Evolutionary conservation across 2,113 vertebrate genomes (phyloP), one percentile per base, ranked within the genome.

Genomic region (Rhipidura dahli): DNA sequence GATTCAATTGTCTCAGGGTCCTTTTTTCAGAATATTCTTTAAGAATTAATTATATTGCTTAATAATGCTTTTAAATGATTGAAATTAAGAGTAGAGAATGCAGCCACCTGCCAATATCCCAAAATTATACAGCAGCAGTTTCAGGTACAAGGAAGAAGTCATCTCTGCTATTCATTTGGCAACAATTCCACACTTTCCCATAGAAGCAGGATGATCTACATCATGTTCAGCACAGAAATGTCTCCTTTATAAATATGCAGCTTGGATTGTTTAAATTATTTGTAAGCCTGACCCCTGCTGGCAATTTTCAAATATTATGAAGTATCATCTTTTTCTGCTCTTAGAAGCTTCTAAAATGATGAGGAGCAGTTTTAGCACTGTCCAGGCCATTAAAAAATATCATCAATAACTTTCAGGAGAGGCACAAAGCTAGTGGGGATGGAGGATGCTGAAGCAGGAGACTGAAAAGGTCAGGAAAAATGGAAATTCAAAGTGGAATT

Each of bases 271-370:
- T 88, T 93, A 94, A 96, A 95, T 90, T 93, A 97, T 86, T 96
- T 93, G 93, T 96, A 96, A 96, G 94, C 95, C 94, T 10, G 95
- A 94, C 96, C 96, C 87, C 94, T 96, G 93, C 96, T 96, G 96
- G 95, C 63, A 93, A 85, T 92, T 87, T 93, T 83, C 87, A 92
- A 76, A 93, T 83, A 85, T 60, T 83, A 86, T 63, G 30, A 82
- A 85, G 4, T 27, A 57, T 44, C 64, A 9, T 49, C 6, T 49
- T 93, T 65, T 70, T 54, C 42, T 60, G 23, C 33, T 88, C 49
- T 71, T 81, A n/a, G 71, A 92, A 73, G 28, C 56, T 42, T 78
- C 63, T 63, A 53, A 94, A 79, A 64, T 20, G 18, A 33, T 0
- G 3, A 69, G 54, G 24, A 93, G 31, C 2, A 1, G 70, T 73